Evolutionary conservation across 2,888 invertebrate genomes (phyloP), one percentile per base, ranked within the genome.

Genomic region (Thyatira batis): DNA sequence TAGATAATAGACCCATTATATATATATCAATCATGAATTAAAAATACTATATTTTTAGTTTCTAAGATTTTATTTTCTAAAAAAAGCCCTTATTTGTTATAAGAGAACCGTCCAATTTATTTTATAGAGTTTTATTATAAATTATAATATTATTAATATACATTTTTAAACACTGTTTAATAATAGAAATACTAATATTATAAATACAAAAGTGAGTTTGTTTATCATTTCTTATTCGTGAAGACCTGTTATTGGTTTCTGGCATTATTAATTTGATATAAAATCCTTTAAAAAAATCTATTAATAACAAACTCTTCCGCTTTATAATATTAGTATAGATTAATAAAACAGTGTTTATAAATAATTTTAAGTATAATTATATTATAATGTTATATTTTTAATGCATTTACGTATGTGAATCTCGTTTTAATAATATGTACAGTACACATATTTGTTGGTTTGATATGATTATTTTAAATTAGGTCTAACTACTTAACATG

Each of bases 51-150:
- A 11, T n/a, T 4, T 13, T 33, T 33, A 21, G 48, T 10, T 1
- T 33, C 43, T 56, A 53, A 33, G 9, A 25, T 53, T 54, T 51
- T 48, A 52, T 50, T 57, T 45, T 17, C 56, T 51, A 46, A 17
- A 50, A 58, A 58, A 61, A 60, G 82, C 82, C 82, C 81, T 82
- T 80, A 80, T 81, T 79, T 75, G 76, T 76, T 78, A 68, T 60
- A 60, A 58, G 63, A 56, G 59, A 49, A n/a, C 56, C 51, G 53
- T 51, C 51, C 50, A 54, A 48, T 49, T 28, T 54, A 44, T 44
- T 48, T 21, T 49, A 45, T 43, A 53, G 3, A 33, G 33, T 33
- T 33, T n/a, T 28, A 28, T 11, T 30, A 0, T n/a, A 30, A 28
- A 28, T 28, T 28, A 28, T 28, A 10, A 5, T 30, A 30, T n/a